phyloP scores from a whole-genome alignment of 2,113 vertebrate species.

The Peromyscus californicus region DNA sequence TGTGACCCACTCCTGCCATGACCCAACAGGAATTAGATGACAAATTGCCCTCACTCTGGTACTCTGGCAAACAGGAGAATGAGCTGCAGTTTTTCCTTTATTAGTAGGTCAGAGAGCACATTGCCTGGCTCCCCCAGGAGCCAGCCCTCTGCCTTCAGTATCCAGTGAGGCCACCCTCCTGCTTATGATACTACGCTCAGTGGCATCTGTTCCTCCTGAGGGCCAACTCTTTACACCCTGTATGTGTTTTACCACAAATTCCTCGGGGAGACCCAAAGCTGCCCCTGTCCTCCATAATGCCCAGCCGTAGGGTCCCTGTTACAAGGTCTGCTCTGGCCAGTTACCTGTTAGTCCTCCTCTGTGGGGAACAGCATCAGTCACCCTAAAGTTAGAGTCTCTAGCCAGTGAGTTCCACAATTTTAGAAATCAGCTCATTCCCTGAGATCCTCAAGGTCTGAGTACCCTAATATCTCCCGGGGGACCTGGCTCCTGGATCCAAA shows the following conservation, averaged over 20 bases:
- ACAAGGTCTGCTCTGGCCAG: constrained; percentile 11
- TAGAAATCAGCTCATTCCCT: not conserved
- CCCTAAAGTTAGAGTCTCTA: constrained; percentile 15
- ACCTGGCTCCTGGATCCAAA: constrained; percentile 29
- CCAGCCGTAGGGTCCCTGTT: not conserved
- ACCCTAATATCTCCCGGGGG: not conserved
- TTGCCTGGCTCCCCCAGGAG: constrained; percentile 12
- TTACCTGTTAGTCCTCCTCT: not conserved
- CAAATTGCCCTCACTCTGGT: not conserved
- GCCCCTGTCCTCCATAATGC: not conserved
- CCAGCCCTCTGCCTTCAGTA: not conserved
- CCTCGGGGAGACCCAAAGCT: constrained; percentile 3
- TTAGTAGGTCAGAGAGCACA: constrained; percentile 43
- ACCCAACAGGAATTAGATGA: not conserved
- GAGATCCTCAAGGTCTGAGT: not conserved
- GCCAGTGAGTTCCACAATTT: constrained; percentile 18
- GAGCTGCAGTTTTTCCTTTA: constrained; percentile 11
- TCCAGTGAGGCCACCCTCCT: not conserved
- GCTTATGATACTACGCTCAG: not conserved
- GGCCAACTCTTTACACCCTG: not conserved
- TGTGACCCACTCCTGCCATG: not conserved
- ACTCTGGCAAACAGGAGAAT: not conserved
- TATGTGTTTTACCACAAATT: constrained; percentile 76
- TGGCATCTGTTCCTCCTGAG: not conserved
- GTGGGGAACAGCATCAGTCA: not conserved